Base-by-base conservation (phyloP, 2,113 vertebrate genomes). In the Anarrhichthys ocellatus region DNA sequence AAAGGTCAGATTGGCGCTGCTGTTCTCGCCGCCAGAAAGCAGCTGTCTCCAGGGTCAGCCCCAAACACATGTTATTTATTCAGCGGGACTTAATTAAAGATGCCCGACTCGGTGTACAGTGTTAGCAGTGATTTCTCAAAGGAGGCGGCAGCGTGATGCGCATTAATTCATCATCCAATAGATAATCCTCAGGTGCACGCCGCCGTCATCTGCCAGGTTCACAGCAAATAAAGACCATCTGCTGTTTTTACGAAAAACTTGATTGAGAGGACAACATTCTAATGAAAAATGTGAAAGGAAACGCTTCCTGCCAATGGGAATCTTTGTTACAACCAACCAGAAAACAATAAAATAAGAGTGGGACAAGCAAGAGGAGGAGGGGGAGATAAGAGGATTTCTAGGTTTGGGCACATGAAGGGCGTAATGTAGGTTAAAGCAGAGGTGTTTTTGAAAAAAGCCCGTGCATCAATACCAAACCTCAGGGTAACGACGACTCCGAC, bases 141-240 rank as follows among this genome's bases (percentile, higher is more conserved):
- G 88, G 91, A 92, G 83, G 36, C 58, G 13, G 81, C 50, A 27
- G 74, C 64, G 20, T 87, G 82, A 69, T 85, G 91, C 79, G 76
- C 77, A 91, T 92, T 87, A 91, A 92, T 91, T 88, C 78, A 89
- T 87, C 85, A 86, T 89, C 83, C 80, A 85, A 83, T 83, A 83
- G 76, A 88, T 76, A 89, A 91, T 92, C 89, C 91, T 93, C 92
- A 87, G 85, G 88, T 91, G 91, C 59, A 76, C 46, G 1, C 1
- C 73, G 27, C 40, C 50, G 61, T 80, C 80, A 32, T 72, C 67
- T 66, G 80, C 82, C 73, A 80, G 40, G 80, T 86, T 88, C 38
- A 3, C 7, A 7, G 76, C 72, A 83, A 93, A 91, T 85, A 73
- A 78, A 81, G 74, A 87, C 85, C 90, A 93, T 93, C 93, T 94